Conservation (phyloP, 1,140 invertebrate genomes). For the Lordiphosa clarofinis region DNA sequence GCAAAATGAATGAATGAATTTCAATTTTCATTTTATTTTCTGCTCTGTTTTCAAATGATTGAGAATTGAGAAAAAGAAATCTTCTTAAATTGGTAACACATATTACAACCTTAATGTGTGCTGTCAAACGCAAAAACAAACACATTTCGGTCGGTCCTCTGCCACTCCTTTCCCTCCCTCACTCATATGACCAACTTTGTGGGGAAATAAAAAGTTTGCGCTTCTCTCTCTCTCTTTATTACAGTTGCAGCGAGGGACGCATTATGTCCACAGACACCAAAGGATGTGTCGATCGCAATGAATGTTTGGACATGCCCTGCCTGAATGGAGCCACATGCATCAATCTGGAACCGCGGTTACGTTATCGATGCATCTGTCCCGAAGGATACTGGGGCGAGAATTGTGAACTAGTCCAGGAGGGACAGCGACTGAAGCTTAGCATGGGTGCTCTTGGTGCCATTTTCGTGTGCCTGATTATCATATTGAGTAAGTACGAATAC, state of each 20-base stretch:
- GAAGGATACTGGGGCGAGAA: slow-evolving; percentile 84
- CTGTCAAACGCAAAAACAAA: slow-evolving; percentile 11
- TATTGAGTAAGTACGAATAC: slow-evolving; percentile 81
- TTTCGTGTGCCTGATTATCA: slow-evolving; percentile 83
- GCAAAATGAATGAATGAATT: too few species aligned
- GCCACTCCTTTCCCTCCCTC: not conserved
- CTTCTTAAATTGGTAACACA: too few species aligned
- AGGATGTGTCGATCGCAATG: slow-evolving; percentile 83
- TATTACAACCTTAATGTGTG: slow-evolving; percentile 44
- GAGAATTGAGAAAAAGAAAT: too few species aligned
- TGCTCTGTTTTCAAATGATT: too few species aligned
- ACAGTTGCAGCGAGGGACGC: slow-evolving; percentile 83
- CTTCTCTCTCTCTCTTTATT: slow-evolving; percentile 5
- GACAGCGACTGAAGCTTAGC: slow-evolving; percentile 83
- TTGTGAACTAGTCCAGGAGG: slow-evolving; percentile 84
- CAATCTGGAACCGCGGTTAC: slow-evolving; percentile 81
- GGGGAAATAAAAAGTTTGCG: slow-evolving; percentile 38
- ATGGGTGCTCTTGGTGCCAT: slow-evolving; percentile 84
- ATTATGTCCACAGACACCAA: slow-evolving; percentile 82
- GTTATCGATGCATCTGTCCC: slow-evolving; percentile 82
- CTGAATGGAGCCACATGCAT: slow-evolving; percentile 83
- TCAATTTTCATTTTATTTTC: too few species aligned
- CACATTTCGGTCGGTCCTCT: not conserved
- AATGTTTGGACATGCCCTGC: slow-evolving; percentile 83
- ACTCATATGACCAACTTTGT: slow-evolving; percentile 36